These are phyloP conservation scores for Saguinus imperator DNA, from an alignment of 2,113 vertebrate species.

Conservation along the genomic window DNA sequence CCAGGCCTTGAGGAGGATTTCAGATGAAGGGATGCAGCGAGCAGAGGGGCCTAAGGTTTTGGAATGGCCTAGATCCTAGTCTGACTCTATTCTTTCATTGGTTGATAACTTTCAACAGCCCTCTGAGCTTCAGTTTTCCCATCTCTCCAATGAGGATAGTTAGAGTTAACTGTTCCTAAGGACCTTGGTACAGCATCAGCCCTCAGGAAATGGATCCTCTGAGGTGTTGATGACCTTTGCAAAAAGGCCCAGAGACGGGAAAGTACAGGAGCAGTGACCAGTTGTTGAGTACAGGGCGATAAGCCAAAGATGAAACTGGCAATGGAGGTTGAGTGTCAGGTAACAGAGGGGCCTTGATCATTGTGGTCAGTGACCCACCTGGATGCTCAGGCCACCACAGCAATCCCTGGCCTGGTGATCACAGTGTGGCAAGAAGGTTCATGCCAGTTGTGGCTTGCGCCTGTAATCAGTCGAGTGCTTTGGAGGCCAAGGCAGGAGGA, in stretches of 20 bases:
- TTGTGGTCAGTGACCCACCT: background rate
- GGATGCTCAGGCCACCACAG: background rate
- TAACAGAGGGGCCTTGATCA: background rate
- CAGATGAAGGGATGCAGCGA: background rate
- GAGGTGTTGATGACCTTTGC: background rate
- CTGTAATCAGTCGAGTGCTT: too few relatives aligned
- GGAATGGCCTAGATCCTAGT: background rate
- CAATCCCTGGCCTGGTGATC: background rate
- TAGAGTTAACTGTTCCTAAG: background rate
- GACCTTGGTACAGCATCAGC: background rate
- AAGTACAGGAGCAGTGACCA: background rate
- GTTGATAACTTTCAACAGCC: background rate
- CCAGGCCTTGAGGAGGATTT: constrained; percentile 3
- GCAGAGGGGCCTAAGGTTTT: background rate
- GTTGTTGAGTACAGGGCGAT: background rate
- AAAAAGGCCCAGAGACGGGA: background rate
- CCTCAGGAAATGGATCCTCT: background rate
- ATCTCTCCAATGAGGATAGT: background rate
- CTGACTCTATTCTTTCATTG: background rate
- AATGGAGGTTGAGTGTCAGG: background rate
- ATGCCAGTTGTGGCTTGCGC: too few relatives aligned
- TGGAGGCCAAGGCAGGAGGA: too few relatives aligned
- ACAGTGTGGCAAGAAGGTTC: background rate
- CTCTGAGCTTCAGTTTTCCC: background rate
- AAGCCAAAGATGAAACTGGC: background rate